These are phyloP conservation scores for Drosophila acutilabella DNA, from an alignment of 2,888 invertebrate species.

Conservation along the genomic window DNA sequence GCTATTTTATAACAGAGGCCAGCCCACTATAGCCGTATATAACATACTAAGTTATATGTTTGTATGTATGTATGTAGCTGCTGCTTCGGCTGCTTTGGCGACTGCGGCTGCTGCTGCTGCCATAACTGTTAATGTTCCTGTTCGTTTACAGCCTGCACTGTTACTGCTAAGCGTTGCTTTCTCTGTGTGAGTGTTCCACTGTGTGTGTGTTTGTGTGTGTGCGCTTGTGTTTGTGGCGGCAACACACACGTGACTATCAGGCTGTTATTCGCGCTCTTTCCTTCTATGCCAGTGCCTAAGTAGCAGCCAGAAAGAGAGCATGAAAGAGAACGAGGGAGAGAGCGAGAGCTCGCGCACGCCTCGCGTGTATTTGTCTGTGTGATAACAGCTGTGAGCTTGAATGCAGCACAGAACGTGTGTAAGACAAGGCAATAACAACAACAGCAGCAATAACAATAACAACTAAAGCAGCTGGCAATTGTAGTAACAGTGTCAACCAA, in stretches of 20 bases:
- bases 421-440: slow-evolving; percentile 19
- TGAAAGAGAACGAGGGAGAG: background rate
- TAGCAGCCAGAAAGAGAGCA: no score
- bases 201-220: slow-evolving; percentile 1
- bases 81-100: slow-evolving; percentile 12
- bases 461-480: slow-evolving; percentile 7
- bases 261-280: slow-evolving; percentile 40
- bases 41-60: slow-evolving; percentile 5
- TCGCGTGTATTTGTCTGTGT: slow-evolving; percentile 22
- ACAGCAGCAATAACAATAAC: slow-evolving; percentile 23
- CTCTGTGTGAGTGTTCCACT: slow-evolving; percentile 2
- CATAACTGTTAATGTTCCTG: slow-evolving; percentile 3
- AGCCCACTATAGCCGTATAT: slow-evolving; percentile 42
- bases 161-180: slow-evolving; percentile 36
- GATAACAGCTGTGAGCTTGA: slow-evolving; percentile 42
- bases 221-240: slow-evolving; percentile 20
- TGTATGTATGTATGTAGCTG: slow-evolving; percentile 7
- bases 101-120: slow-evolving; percentile 16
- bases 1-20: slow-evolving; percentile 74
- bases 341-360: background rate
- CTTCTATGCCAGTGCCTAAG: slow-evolving; percentile 9
- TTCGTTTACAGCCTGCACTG: slow-evolving; percentile 6
- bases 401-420: slow-evolving; percentile 34
- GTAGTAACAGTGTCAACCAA: slow-evolving; percentile 44
- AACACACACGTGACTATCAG: slow-evolving; percentile 54